phyloP scores from a whole-genome alignment of 2,888 invertebrate species.

The Patella ulyssiponensis region DNA sequence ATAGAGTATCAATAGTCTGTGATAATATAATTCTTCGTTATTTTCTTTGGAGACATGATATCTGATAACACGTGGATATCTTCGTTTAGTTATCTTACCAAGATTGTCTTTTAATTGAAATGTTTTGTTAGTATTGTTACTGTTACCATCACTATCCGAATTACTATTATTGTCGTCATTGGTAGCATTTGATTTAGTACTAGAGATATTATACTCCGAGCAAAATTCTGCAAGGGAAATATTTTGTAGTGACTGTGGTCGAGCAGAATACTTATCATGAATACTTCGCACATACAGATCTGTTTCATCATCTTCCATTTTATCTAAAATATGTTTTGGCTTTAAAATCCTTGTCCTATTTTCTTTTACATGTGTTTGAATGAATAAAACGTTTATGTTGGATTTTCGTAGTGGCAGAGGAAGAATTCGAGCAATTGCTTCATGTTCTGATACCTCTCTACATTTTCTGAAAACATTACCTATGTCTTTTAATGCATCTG shows the following conservation, averaged over 20 bases:
- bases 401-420: conserved; percentile 7
- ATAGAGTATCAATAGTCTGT: too few relatives aligned
- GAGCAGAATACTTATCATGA: conserved; percentile 18
- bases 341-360: conserved; percentile 15
- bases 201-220: too few relatives aligned
- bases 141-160: too few relatives aligned
- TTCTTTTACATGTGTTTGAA: conserved; percentile 9
- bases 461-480: background rate
- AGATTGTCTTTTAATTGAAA: too few relatives aligned
- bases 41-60: too few relatives aligned
- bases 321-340: background rate
- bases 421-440: conserved; percentile 10
- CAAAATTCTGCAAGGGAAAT: too few relatives aligned
- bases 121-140: too few relatives aligned
- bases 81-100: background rate
- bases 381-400: conserved; percentile 14
- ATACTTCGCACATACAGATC: conserved; percentile 19
- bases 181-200: too few relatives aligned
- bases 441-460: conserved; percentile 23
- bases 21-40: too few relatives aligned
- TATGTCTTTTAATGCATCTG: conserved; percentile 3
- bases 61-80: too few relatives aligned
- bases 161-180: too few relatives aligned
- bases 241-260: background rate
- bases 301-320: conserved; percentile 21